phyloP scores from a whole-genome alignment of 2,113 vertebrate genomes.

The Oreotrochilus melanogaster region DNA sequence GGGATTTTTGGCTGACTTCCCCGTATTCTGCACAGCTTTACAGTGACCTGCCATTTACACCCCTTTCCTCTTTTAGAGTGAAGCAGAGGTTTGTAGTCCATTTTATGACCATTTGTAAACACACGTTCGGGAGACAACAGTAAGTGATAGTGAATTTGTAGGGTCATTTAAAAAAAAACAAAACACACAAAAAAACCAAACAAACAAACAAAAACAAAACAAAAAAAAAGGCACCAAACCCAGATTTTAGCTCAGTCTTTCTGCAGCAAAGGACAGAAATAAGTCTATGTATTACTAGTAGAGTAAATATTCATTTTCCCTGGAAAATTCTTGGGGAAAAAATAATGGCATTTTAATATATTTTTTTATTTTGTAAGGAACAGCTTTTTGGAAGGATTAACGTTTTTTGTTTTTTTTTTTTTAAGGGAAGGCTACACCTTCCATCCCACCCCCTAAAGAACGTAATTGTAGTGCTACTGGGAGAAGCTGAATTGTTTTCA shows the following conservation, averaged over 20 bases:
- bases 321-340: neutral
- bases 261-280: neutral
- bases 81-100: neutral
- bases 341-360: neutral
- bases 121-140: neutral
- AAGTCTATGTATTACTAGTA: neutral
- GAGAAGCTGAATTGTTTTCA: neutral
- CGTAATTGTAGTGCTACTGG: neutral
- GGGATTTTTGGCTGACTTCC: conserved; percentile 63
- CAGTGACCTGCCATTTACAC: neutral
- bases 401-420: neutral
- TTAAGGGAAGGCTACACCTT: neutral
- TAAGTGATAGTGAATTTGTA: neutral
- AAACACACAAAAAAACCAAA: too few species aligned
- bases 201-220: neutral
- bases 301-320: neutral
- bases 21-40: conserved; percentile 2
- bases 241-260: neutral
- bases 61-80: neutral
- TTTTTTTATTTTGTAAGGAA: neutral
- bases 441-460: neutral
- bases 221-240: too few species aligned
- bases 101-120: neutral
- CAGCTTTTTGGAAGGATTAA: neutral
- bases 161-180: neutral